phyloP scores from a whole-genome alignment of 2,797 vertebrate species.

The Coreius guichenoti region DNA sequence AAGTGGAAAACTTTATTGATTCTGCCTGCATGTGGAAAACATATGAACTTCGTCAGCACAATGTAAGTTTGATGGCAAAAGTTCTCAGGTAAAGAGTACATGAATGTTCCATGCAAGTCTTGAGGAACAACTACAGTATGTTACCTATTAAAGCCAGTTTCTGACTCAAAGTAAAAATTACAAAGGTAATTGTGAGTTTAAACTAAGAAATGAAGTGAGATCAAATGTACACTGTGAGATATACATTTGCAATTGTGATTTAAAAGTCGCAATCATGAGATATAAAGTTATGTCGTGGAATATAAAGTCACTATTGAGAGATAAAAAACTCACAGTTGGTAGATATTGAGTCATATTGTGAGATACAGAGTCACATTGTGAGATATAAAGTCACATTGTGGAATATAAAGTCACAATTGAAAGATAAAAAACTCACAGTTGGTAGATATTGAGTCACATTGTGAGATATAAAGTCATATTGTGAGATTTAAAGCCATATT shows the following conservation, averaged over 20 bases:
- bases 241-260: neutral
- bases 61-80: constrained; percentile 17
- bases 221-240: neutral
- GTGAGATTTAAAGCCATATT: no score
- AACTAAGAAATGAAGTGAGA: neutral
- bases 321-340: no score
- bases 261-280: neutral
- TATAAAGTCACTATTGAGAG: no score
- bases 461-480: no score
- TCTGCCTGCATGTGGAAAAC: neutral
- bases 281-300: no score
- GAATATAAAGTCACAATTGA: no score
- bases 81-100: neutral
- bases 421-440: no score
- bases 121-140: neutral
- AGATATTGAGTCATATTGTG: no score
- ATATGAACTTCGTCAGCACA: neutral
- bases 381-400: no score
- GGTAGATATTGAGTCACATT: no score
- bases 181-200: neutral
- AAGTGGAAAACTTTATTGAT: constrained; percentile 15
- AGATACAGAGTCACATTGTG: no score
- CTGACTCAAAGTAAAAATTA: neutral
- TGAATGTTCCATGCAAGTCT: neutral
- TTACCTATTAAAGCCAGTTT: neutral